phyloP scores from a whole-genome alignment of 2,888 invertebrate genomes.

The Pyrochroa serraticornis region DNA sequence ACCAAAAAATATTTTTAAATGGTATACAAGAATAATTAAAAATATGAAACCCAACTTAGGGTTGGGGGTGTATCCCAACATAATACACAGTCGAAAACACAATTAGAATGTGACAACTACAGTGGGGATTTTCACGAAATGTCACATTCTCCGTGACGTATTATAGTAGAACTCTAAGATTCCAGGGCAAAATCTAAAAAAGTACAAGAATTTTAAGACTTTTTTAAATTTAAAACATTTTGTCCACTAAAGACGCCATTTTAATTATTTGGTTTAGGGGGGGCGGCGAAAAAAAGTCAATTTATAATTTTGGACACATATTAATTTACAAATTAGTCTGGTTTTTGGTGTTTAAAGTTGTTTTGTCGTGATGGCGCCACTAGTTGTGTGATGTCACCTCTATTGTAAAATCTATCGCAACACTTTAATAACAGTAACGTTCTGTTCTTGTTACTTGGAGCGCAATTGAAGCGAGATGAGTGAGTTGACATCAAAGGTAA shows the following conservation, averaged over 20 bases:
- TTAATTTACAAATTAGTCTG: constrained; percentile 36
- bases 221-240: too few species aligned
- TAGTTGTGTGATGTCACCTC: constrained; percentile 17
- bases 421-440: constrained; percentile 20
- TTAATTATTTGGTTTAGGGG: not conserved
- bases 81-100: too few species aligned
- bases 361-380: constrained; percentile 20
- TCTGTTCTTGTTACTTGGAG: constrained; percentile 22
- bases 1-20: too few species aligned
- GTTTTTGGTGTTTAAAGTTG: constrained; percentile 37
- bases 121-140: too few species aligned
- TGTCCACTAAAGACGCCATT: not conserved
- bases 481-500: constrained; percentile 18
- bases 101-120: too few species aligned
- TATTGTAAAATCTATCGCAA: constrained; percentile 22
- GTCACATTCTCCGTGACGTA: too few species aligned
- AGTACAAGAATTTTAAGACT: too few species aligned
- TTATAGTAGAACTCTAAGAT: too few species aligned
- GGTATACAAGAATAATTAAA: too few species aligned
- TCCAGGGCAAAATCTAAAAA: too few species aligned
- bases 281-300: not conserved
- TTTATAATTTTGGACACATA: constrained; percentile 32
- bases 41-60: too few species aligned
- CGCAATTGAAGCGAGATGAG: not conserved
- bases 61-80: too few species aligned